These are phyloP conservation scores for Paratrypauchen microcephalus DNA, from an alignment of 2,797 vertebrate species.

Conservation along the genomic window DNA sequence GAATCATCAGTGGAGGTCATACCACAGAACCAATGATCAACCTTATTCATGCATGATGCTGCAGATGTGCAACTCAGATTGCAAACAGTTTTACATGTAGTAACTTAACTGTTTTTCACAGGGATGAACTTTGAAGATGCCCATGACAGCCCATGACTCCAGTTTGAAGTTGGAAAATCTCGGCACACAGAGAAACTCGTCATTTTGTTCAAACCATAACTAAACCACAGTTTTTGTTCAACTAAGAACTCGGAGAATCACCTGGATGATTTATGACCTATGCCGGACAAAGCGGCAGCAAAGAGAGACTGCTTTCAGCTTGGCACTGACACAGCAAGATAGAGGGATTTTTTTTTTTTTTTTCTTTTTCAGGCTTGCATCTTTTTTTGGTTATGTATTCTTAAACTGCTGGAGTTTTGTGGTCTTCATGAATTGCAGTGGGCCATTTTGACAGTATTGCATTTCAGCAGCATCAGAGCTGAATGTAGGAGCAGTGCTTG, in stretches of 20 bases:
- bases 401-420: conserved; percentile 67
- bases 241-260: conserved; percentile 51
- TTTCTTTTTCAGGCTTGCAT: conserved; percentile 65
- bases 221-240: conserved; percentile 70
- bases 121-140: conserved; percentile 97
- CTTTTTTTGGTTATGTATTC: conserved; percentile 79
- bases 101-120: conserved; percentile 62
- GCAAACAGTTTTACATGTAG: not conserved
- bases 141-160: conserved; percentile 77
- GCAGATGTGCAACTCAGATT: not conserved
- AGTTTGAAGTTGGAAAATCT: conserved; percentile 71
- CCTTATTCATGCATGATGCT: not conserved
- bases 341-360: conserved; percentile 67
- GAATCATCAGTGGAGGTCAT: not conserved
- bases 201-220: conserved; percentile 59
- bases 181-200: conserved; percentile 69
- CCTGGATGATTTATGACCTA: conserved; percentile 34
- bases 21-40: not conserved
- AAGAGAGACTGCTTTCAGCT: conserved; percentile 64
- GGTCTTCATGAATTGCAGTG: conserved; percentile 61
- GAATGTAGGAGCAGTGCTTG: conserved; percentile 38
- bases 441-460: conserved; percentile 47
- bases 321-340: conserved; percentile 41
- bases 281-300: conserved; percentile 30
- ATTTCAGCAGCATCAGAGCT: conserved; percentile 65